A percentile compares a stretch with the other conserved stretches of the same genome.
These are phyloP conservation scores for Dryocosmus kuriphilus DNA, from an alignment of 2,888 invertebrate species.

Conservation along the genomic window DNA sequence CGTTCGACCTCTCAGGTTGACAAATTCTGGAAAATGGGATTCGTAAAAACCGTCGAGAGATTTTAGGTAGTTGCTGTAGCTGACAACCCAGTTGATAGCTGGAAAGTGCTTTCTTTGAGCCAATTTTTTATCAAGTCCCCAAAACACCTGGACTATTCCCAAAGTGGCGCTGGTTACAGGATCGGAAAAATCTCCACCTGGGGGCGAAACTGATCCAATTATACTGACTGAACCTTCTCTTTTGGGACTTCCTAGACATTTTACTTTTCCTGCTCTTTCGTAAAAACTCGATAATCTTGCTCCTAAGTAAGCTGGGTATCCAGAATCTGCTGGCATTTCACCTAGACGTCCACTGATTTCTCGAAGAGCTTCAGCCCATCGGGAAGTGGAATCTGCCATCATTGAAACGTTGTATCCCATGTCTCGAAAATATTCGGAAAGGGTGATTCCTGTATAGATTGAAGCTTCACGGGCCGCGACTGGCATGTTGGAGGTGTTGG, in stretches of 20 bases:
- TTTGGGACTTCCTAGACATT: slow-evolving; percentile 96
- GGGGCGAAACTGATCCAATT: slow-evolving; percentile 98
- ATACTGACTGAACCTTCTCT: slow-evolving; percentile 98
- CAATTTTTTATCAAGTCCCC: slow-evolving; percentile 98
- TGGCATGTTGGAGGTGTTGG: slow-evolving; percentile 92
- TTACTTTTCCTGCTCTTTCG: slow-evolving; percentile 97
- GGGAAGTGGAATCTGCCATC: slow-evolving; percentile 89
- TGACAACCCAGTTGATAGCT: slow-evolving; percentile 99
- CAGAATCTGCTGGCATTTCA: slow-evolving; percentile 99
- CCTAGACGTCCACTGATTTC: slow-evolving; percentile 98
- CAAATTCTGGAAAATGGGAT: slow-evolving; percentile 96
- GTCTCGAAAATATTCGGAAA: slow-evolving; percentile 98
- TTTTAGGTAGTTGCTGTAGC: slow-evolving; percentile 95
- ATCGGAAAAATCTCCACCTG: slow-evolving; percentile 99
- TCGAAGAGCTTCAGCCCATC: slow-evolving; percentile 87
- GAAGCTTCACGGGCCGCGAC: slow-evolving; percentile 99
- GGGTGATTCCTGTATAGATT: slow-evolving; percentile 98
- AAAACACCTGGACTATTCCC: slow-evolving; percentile 98
- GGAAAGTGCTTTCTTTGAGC: slow-evolving; percentile 99
- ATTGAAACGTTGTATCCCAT: slow-evolving; percentile 99
- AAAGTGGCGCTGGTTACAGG: slow-evolving; percentile 98
- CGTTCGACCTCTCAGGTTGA: slow-evolving; percentile 93
- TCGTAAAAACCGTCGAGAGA: slow-evolving; percentile 98
- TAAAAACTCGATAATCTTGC: slow-evolving; percentile 98
- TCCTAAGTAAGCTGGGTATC: slow-evolving; percentile 98